A percentile compares a stretch with the other conserved stretches of the same genome.
These are phyloP conservation scores for Felis catus DNA, from an alignment of 2,113 vertebrate genomes.

Conservation along the genomic window F.catus_Fca126_mat1.0 CM031412.1:111450001-111450500, in stretches of 20 bases:
- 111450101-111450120: neutral
- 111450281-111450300: neutral
- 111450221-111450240: slow-evolving; percentile 45
- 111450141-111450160: slow-evolving; percentile 13
- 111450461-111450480: slow-evolving; percentile 61
- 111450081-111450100: neutral
- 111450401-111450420: slow-evolving; percentile 52
- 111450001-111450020: slow-evolving; percentile 64
- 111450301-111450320: neutral
- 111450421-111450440: slow-evolving; percentile 81
- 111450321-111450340: slow-evolving; percentile 25
- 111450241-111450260: slow-evolving; percentile 34
- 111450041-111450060: neutral
- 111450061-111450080: neutral
- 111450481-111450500: slow-evolving; percentile 80
- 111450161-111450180: neutral
- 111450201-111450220: neutral
- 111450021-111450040: slow-evolving; percentile 24
- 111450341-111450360: slow-evolving; percentile 26
- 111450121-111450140: slow-evolving; percentile 32
- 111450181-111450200: neutral
- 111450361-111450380: slow-evolving; percentile 21
- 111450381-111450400: slow-evolving; percentile 57
- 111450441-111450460: slow-evolving; percentile 75
- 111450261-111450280: neutral